phyloP scores from a whole-genome alignment of 1,140 invertebrate species.

The Zophobas atratus region DNA sequence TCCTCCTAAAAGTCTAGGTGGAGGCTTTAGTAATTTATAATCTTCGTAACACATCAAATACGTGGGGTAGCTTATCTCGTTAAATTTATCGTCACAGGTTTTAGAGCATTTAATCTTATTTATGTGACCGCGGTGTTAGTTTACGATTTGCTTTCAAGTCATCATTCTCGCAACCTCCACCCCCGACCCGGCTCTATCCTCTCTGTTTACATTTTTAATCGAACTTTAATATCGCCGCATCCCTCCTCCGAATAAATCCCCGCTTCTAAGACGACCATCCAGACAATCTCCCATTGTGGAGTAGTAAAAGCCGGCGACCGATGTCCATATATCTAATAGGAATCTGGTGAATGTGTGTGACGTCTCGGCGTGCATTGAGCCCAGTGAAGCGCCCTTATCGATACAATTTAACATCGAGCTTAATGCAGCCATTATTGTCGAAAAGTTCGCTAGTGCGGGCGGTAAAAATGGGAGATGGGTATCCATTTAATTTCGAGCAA shows the following conservation, averaged over 20 bases:
- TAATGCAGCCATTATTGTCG: constrained; percentile 53
- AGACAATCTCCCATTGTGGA: constrained; percentile 38
- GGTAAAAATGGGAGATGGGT: constrained; percentile 39
- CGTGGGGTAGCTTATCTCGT: constrained; percentile 30
- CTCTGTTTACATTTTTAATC: constrained; percentile 13
- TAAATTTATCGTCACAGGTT: constrained; percentile 25
- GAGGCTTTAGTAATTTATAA: constrained; percentile 29
- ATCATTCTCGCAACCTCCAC: too few relatives aligned
- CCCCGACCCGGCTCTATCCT: too few relatives aligned
- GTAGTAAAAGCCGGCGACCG: constrained; percentile 33
- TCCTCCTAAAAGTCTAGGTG: constrained; percentile 26
- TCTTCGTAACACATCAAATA: constrained; percentile 37
- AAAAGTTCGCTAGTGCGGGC: constrained; percentile 16
- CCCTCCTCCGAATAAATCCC: not conserved
- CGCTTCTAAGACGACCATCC: not conserved
- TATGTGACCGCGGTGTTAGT: constrained; percentile 19
- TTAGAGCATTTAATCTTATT: constrained; percentile 30
- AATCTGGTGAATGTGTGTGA: constrained; percentile 52
- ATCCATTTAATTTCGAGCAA: constrained; percentile 50
- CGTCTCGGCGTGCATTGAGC: constrained; percentile 42
- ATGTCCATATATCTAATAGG: constrained; percentile 53
- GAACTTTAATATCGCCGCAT: not conserved
- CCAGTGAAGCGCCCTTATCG: constrained; percentile 50
- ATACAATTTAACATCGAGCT: constrained; percentile 54
- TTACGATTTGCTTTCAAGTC: constrained; percentile 5